Conservation (phyloP, 1,140 invertebrate genomes). For the Euura lappo region DNA sequence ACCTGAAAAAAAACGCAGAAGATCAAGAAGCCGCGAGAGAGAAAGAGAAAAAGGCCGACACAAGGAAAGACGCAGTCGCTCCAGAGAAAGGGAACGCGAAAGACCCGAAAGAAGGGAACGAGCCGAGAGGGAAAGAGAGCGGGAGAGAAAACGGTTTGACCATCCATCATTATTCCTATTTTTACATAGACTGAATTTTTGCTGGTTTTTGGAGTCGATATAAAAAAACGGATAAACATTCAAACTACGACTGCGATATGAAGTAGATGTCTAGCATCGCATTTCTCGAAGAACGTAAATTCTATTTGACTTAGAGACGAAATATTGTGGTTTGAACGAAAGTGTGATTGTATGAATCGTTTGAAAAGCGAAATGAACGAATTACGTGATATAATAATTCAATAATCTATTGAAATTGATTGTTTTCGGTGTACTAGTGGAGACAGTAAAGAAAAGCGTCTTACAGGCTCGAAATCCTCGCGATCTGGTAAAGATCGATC, state of each 20-base stretch:
- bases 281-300: slow-evolving; percentile 10
- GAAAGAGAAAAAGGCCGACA: slow-evolving; percentile 61
- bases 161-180: slow-evolving; percentile 14
- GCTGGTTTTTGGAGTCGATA: not conserved
- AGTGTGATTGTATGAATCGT: slow-evolving; percentile 13
- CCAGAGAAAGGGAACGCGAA: slow-evolving; percentile 50
- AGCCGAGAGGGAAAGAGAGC: slow-evolving; percentile 46
- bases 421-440: slow-evolving; percentile 50
- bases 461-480: slow-evolving; percentile 58
- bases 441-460: slow-evolving; percentile 62
- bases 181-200: not conserved
- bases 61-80: slow-evolving; percentile 48
- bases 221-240: too few species aligned
- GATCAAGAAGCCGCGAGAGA: slow-evolving; percentile 67
- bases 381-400: not conserved
- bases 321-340: slow-evolving; percentile 28
- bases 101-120: slow-evolving; percentile 41
- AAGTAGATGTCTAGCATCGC: not conserved
- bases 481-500: slow-evolving; percentile 55
- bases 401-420: slow-evolving; percentile 35
- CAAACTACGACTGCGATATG: too few species aligned
- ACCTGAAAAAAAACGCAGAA: slow-evolving; percentile 67
- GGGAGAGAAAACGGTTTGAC: slow-evolving; percentile 45
- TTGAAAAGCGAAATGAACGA: not conserved
- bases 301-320: not conserved